Evolutionary conservation across 2,113 vertebrate genomes (phyloP).

Genomic region (Hippolais icterina): DNA sequence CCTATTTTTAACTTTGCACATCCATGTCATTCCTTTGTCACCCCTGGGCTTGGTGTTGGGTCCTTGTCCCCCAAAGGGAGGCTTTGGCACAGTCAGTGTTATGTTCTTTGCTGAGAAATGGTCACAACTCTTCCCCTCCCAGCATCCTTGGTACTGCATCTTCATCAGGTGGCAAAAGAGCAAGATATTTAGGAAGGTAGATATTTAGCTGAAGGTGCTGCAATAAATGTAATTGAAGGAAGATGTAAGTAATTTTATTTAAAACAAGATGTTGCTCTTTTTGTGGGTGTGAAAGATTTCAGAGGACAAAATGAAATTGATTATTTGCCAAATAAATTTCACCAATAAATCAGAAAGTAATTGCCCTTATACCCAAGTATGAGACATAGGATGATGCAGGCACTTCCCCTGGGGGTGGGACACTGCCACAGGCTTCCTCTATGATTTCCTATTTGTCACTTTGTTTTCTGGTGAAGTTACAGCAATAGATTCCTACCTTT

Average conservation of each 20-base stretch:
- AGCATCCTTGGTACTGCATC: neutral
- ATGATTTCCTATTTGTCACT: neutral
- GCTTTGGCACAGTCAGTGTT: neutral
- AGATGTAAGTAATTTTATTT: neutral
- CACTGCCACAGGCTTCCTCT: neutral
- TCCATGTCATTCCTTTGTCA: neutral
- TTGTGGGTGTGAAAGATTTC: neutral
- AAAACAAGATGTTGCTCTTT: neutral
- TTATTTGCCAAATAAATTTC: neutral
- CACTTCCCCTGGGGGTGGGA: neutral
- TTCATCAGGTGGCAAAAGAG: neutral
- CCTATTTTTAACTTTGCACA: neutral
- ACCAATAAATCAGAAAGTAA: neutral
- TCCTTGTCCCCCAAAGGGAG: neutral
- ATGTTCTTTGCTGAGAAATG: neutral
- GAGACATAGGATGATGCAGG: neutral
- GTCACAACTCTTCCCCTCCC: neutral
- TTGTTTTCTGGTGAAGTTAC: neutral
- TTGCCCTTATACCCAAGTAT: neutral
- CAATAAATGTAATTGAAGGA: neutral
- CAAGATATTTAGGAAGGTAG: neutral
- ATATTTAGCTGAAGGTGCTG: neutral
- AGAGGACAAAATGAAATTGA: neutral
- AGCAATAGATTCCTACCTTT: neutral
- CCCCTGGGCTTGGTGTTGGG: neutral